phyloP scores from a whole-genome alignment of 2,113 vertebrate genomes.

The Perca fluviatilis region DNA sequence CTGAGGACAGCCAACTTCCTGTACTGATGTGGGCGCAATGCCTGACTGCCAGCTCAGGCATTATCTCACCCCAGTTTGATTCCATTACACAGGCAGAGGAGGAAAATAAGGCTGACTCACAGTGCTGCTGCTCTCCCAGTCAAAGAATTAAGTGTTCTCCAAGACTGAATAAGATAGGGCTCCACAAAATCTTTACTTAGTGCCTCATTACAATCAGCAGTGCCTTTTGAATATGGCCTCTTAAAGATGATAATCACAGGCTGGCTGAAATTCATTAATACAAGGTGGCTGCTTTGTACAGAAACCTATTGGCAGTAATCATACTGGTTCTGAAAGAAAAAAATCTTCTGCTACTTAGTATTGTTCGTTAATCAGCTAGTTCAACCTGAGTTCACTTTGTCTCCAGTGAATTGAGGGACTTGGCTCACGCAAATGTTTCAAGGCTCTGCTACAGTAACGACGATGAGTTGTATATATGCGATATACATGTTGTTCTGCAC shows the following conservation, averaged over 20 bases:
- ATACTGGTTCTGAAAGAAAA: slow-evolving; percentile 9
- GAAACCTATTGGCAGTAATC: slow-evolving; percentile 44
- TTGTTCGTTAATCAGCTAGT: slow-evolving; percentile 31
- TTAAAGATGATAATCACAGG: slow-evolving; percentile 39
- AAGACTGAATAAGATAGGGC: slow-evolving; percentile 13
- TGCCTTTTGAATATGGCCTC: slow-evolving; percentile 29
- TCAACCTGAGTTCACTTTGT: neutral
- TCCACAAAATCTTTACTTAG: slow-evolving; percentile 46
- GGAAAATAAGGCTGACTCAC: slow-evolving; percentile 70
- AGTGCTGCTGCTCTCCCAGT: slow-evolving; percentile 41
- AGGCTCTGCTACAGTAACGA: neutral
- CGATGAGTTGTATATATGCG: neutral
- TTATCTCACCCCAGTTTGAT: slow-evolving; percentile 69
- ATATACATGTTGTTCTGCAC: neutral
- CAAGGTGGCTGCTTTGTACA: slow-evolving; percentile 27
- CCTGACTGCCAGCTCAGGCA: slow-evolving; percentile 69
- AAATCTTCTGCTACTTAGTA: neutral
- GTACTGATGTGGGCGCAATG: slow-evolving; percentile 47
- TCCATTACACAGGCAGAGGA: slow-evolving; percentile 68
- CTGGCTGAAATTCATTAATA: slow-evolving; percentile 38
- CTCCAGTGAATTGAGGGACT: slow-evolving; percentile 1
- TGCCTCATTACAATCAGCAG: slow-evolving; percentile 52
- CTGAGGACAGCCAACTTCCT: slow-evolving; percentile 12
- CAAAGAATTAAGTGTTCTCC: slow-evolving; percentile 23
- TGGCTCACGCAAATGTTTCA: neutral